phyloP scores from a whole-genome alignment of 2,888 invertebrate genomes.

The Synanthedon tipuliformis region DNA sequence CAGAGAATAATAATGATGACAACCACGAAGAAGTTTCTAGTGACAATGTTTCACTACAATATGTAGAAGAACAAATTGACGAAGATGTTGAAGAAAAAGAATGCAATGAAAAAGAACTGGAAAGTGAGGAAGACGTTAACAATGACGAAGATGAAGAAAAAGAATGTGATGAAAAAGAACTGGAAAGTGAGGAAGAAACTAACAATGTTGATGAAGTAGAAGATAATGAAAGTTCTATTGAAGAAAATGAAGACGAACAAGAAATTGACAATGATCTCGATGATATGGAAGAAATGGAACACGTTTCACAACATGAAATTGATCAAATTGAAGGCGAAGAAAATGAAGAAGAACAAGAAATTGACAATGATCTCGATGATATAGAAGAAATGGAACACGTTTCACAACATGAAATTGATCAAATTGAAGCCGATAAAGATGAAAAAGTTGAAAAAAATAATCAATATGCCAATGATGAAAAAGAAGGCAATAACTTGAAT shows the following conservation, averaged over 20 bases:
- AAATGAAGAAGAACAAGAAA: conserved; percentile 4
- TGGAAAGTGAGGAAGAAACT: conserved; percentile 3
- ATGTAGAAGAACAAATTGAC: conserved; percentile 4
- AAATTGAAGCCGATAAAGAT: conserved; percentile 8
- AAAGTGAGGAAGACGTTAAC: conserved; percentile 4
- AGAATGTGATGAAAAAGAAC: background rate
- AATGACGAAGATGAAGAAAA: background rate
- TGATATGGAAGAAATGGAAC: conserved; percentile 2
- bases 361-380: background rate
- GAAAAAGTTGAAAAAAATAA: conserved; percentile 4
- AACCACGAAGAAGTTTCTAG: background rate
- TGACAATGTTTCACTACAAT: conserved; percentile 4
- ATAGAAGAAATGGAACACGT: conserved; percentile 4
- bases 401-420: conserved; percentile 3
- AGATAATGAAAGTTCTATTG: background rate
- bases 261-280: conserved; percentile 2
- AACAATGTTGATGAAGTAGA: conserved; percentile 1
- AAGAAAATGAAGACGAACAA: conserved; percentile 3
- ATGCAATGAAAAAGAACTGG: conserved; percentile 5
- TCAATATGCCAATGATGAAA: conserved; percentile 1
- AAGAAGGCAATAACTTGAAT: conserved; percentile 2
- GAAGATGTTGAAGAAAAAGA: conserved; percentile 5
- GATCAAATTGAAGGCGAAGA: conserved; percentile 8
- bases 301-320: conserved; percentile 1
- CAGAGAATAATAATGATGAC: background rate